Conservation (phyloP, 2,797 vertebrate genomes). For the Distichodus sexfasciatus region DNA sequence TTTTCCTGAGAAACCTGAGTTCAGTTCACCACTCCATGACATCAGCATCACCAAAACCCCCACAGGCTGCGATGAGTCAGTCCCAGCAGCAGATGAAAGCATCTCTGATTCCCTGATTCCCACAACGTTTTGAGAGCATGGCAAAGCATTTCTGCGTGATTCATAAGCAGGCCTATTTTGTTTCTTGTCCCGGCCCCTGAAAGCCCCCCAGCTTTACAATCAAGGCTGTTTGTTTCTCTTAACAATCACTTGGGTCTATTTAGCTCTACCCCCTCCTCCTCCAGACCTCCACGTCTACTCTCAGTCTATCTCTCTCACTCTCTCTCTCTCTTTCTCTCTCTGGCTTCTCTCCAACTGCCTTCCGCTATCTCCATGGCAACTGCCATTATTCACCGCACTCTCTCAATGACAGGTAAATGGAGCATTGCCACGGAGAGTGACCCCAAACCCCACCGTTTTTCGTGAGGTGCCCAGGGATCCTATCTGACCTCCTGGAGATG, state of each 20-base stretch:
- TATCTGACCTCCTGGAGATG: neutral
- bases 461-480: neutral
- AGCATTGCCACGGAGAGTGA: constrained; percentile 68
- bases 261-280: constrained; percentile 17
- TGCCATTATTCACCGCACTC: constrained; percentile 64
- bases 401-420: constrained; percentile 67
- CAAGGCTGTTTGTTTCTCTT: constrained; percentile 50
- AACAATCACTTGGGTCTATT: constrained; percentile 54
- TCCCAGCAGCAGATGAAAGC: neutral
- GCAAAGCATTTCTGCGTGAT: neutral
- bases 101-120: neutral
- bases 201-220: constrained; percentile 47
- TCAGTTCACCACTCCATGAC: neutral
- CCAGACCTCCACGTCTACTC: too few relatives aligned
- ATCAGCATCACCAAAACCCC: neutral
- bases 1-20: neutral
- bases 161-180: constrained; percentile 17
- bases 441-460: constrained; percentile 51
- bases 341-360: constrained; percentile 64
- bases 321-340: constrained; percentile 46
- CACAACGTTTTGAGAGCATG: neutral
- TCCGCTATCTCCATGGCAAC: constrained; percentile 79
- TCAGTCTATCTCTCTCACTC: constrained; percentile 36
- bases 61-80: constrained; percentile 6
- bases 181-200: constrained; percentile 33